These are phyloP conservation scores for Patella depressa DNA, from an alignment of 2,888 invertebrate genomes.

Conservation along the genomic window DNA sequence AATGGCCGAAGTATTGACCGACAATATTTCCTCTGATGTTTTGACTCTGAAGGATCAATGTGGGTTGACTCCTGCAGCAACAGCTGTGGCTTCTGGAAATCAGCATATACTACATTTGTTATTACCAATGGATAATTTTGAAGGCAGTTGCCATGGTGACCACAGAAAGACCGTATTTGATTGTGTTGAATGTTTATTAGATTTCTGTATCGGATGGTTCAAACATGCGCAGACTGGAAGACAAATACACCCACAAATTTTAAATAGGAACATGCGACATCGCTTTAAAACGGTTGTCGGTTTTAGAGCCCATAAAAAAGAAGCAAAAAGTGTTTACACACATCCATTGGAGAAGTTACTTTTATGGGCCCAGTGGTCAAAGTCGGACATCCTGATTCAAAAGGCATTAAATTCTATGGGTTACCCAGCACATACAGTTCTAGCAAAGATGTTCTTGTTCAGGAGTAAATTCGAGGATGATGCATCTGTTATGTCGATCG, in stretches of 20 bases:
- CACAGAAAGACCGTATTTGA: constrained; percentile 24
- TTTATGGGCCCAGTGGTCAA: constrained; percentile 15
- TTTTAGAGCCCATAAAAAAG: constrained; percentile 14
- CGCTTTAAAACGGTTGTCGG: constrained; percentile 21
- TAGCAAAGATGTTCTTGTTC: constrained; percentile 27
- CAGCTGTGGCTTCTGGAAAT: constrained; percentile 29
- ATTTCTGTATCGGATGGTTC: constrained; percentile 44
- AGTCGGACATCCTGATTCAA: constrained; percentile 16
- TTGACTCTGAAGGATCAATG: constrained; percentile 25
- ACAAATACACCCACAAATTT: not conserved
- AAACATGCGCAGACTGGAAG: constrained; percentile 26
- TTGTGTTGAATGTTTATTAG: constrained; percentile 40
- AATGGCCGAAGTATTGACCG: constrained; percentile 26
- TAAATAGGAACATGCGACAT: constrained; percentile 27
- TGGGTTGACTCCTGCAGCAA: constrained; percentile 30
- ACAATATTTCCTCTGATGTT: not conserved
- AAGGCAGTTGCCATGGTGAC: constrained; percentile 22
- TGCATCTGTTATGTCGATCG: not conserved
- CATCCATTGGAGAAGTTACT: constrained; percentile 26
- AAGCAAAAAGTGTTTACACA: constrained; percentile 10
- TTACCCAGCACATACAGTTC: constrained; percentile 19
- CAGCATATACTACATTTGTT: constrained; percentile 25
- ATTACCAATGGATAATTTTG: constrained; percentile 16
- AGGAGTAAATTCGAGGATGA: constrained; percentile 9
- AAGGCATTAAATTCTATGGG: constrained; percentile 30